These are phyloP conservation scores for Drosophila repleta DNA, from an alignment of 1,140 invertebrate species.

Conservation along the genomic window DNA sequence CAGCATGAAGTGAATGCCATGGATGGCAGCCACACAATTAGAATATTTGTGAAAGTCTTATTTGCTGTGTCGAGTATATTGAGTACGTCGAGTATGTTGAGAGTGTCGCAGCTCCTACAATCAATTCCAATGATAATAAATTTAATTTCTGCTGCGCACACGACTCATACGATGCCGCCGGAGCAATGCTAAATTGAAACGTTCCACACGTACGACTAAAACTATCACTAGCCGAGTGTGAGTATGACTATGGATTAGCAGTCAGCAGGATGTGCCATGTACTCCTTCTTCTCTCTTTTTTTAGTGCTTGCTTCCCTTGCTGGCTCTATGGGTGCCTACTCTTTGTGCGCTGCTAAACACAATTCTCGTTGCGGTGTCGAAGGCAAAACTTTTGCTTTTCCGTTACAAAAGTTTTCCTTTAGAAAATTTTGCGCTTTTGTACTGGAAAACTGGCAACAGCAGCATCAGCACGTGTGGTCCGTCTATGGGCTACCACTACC, in stretches of 20 bases:
- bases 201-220: slow-evolving; percentile 81
- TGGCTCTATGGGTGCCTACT: slow-evolving; percentile 20
- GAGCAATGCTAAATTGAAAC: slow-evolving; percentile 68
- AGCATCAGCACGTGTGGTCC: slow-evolving; percentile 60
- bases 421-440: slow-evolving; percentile 79
- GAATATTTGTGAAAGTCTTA: slow-evolving; percentile 6
- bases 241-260: slow-evolving; percentile 77
- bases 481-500: slow-evolving; percentile 13
- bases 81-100: background rate
- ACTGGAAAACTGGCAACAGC: slow-evolving; percentile 54
- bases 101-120: slow-evolving; percentile 53
- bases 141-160: slow-evolving; percentile 78
- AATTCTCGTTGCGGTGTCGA: slow-evolving; percentile 78
- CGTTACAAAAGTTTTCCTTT: slow-evolving; percentile 82
- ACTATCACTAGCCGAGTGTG: slow-evolving; percentile 79
- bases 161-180: slow-evolving; percentile 50
- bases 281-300: slow-evolving; percentile 13
- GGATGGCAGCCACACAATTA: background rate
- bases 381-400: slow-evolving; percentile 80
- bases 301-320: slow-evolving; percentile 7
- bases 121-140: slow-evolving; percentile 80
- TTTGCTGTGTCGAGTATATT: background rate
- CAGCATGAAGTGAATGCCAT: background rate
- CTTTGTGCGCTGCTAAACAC: slow-evolving; percentile 72
- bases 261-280: slow-evolving; percentile 60